Percentiles rank a stretch among this genome's conserved stretches.
These are phyloP conservation scores for Apodemus sylvaticus DNA, from an alignment of 2,113 vertebrate species.

Conservation along the genomic window DNA sequence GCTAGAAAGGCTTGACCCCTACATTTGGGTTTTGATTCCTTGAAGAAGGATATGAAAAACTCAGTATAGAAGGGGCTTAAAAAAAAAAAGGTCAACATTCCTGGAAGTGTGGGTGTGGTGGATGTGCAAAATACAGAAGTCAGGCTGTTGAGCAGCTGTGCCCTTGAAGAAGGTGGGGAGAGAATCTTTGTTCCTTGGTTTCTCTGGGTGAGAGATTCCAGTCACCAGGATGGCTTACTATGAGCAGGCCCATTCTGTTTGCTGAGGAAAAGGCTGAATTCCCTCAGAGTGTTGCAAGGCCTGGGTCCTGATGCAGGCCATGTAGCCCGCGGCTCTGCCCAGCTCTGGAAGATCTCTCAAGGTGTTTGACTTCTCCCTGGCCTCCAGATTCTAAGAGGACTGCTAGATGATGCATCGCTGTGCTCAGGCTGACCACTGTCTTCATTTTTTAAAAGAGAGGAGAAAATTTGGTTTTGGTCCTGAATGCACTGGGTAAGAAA, in stretches of 20 bases:
- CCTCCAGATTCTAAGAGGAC: background rate
- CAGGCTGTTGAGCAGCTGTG: background rate
- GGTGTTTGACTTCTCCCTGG: background rate
- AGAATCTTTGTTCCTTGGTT: background rate
- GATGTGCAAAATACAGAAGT: background rate
- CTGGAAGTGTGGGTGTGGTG: background rate
- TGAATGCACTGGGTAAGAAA: constrained; percentile 56
- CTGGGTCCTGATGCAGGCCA: background rate
- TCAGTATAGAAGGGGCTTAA: background rate
- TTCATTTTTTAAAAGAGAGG: constrained; percentile 46
- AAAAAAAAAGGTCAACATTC: background rate
- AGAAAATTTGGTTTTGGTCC: constrained; percentile 56
- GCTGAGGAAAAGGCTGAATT: background rate
- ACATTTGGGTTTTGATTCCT: background rate
- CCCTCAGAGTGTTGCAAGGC: background rate
- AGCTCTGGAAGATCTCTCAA: background rate
- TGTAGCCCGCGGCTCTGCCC: background rate
- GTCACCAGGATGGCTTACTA: constrained; percentile 62
- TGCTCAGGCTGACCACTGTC: background rate
- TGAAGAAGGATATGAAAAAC: background rate
- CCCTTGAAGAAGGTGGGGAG: background rate
- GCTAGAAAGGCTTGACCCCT: background rate
- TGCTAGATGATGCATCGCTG: constrained; percentile 2
- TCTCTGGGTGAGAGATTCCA: constrained; percentile 39
- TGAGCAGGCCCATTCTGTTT: constrained; percentile 54